Base-by-base conservation (phyloP, 2,797 vertebrate species). In the Falco naumanni region DNA sequence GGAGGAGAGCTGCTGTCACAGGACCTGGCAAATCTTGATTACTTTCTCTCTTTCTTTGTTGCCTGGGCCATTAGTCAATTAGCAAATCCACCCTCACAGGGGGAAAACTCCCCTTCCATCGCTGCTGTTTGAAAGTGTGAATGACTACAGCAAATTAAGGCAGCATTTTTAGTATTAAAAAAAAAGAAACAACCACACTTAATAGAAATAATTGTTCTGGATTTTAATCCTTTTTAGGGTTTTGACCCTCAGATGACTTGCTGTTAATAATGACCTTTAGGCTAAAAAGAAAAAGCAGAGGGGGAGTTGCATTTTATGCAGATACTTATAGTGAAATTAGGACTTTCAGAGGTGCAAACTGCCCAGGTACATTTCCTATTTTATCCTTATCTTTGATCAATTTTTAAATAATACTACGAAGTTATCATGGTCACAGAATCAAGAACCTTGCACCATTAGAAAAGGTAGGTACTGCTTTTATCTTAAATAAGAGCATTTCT, bases 21-120 rank as follows among this genome's bases (percentile, higher is more conserved):
- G 64, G 65, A 47, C 43, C 48, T 10, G 56, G 54, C 45, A 53
- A 89, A 89, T 64, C 29, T 70, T 0, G 5, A 59, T 65, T 77
- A 50, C 34, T 93, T 95, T 91, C 88, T 61, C 82, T 84, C 57
- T 25, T 81, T 31, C 82, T 96, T 95, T 94, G 70, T 91, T 94
- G 68, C 70, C 60, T 2, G n/a, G 57, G 39, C 75, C 80, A 89
- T 89, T 80, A 87, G 92, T 80, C 83, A 87, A 90, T 83, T 34
- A 77, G 41, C n/a, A 93, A 82, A 92, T 70, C 66, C 33, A 17
- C 56, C 29, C 71, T 61, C 45, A 5, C 11, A 28, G 64, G 19
- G 48, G 56, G 33, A 45, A 64, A 89, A 11, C 9, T 54, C 37
- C 63, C 34, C 41, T 87, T 77, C 37, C 1, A 5, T 39, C 53